These are phyloP conservation scores for Forbesichthys papilliferus DNA, from an alignment of 2,113 vertebrate species.

Conservation along the genomic window DNA sequence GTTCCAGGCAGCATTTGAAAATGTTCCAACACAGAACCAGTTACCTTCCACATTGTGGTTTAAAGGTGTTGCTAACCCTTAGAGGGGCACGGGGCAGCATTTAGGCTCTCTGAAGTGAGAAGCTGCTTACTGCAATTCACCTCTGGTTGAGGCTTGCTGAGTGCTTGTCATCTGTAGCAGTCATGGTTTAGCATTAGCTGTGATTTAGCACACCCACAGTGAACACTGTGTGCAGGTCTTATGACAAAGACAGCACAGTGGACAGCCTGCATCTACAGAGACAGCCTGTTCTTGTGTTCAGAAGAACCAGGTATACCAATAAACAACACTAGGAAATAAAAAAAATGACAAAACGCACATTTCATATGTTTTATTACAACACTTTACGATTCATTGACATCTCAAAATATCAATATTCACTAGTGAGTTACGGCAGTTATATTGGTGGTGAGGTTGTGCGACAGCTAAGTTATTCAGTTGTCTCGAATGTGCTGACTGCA, in stretches of 20 bases:
- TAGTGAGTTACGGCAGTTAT: slow-evolving; percentile 31
- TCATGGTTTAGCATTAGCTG: slow-evolving; percentile 11
- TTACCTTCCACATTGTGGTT: background rate
- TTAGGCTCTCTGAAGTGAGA: background rate
- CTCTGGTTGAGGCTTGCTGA: background rate
- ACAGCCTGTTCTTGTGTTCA: slow-evolving; percentile 9
- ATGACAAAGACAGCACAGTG: no score
- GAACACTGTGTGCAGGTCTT: no score
- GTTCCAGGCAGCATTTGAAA: background rate
- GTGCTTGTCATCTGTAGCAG: background rate
- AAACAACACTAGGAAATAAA: slow-evolving; percentile 95
- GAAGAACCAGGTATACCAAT: slow-evolving; percentile 58
- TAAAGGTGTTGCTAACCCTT: background rate
- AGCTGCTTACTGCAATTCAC: slow-evolving; percentile 16
- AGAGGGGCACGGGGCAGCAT: background rate
- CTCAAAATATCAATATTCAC: slow-evolving; percentile 81
- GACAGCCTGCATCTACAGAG: background rate
- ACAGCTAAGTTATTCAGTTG: background rate
- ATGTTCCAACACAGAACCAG: background rate
- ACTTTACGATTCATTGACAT: slow-evolving; percentile 94
- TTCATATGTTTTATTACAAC: slow-evolving; percentile 99
- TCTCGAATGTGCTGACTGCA: slow-evolving; percentile 20
- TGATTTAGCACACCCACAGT: no score
- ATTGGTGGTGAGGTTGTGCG: background rate
- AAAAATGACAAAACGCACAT: slow-evolving; percentile 98